These are phyloP conservation scores for Calcarius ornatus DNA, from an alignment of 2,113 vertebrate genomes.

Conservation along the genomic window DNA sequence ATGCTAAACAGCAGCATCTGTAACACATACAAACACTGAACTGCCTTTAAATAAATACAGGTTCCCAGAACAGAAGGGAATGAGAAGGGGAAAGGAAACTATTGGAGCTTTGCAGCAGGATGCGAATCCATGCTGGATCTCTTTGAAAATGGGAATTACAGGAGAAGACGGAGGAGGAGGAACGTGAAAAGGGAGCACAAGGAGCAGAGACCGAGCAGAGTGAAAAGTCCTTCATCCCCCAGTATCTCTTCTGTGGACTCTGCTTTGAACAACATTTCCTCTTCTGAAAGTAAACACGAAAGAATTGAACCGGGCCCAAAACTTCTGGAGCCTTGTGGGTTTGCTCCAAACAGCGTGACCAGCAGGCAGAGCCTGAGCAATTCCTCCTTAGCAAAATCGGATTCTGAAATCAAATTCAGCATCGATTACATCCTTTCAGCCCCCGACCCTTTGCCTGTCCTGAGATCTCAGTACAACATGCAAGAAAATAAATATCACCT, in stretches of 20 bases:
- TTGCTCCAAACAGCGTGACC: constrained; percentile 69
- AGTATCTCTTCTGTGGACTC: not conserved
- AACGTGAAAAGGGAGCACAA: constrained; percentile 82
- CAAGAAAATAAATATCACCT: constrained; percentile 70
- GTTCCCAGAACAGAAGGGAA: constrained; percentile 93
- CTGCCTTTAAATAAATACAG: constrained; percentile 69
- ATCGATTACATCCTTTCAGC: constrained; percentile 97
- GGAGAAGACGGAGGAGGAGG: constrained; percentile 84
- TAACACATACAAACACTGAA: constrained; percentile 14
- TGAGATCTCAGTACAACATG: constrained; percentile 67
- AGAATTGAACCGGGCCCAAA: not conserved
- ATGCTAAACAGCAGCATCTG: constrained; percentile 39
- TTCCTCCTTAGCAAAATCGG: constrained; percentile 75
- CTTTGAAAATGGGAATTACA: constrained; percentile 96
- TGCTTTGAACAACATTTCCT: not conserved
- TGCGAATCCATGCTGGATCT: constrained; percentile 97
- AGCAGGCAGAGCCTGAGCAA: constrained; percentile 62
- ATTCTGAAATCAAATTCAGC: constrained; percentile 94
- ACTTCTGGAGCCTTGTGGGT: constrained; percentile 63
- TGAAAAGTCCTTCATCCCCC: not conserved
- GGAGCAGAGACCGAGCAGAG: constrained; percentile 36
- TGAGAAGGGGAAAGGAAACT: constrained; percentile 95
- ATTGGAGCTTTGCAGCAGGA: constrained; percentile 94
- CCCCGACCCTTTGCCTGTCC: constrained; percentile 80
- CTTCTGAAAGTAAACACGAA: constrained; percentile 47